These are phyloP conservation scores for Caenorhabditis doughertyi DNA, from an alignment of 2,888 invertebrate species.

Conservation along the genomic window DNA sequence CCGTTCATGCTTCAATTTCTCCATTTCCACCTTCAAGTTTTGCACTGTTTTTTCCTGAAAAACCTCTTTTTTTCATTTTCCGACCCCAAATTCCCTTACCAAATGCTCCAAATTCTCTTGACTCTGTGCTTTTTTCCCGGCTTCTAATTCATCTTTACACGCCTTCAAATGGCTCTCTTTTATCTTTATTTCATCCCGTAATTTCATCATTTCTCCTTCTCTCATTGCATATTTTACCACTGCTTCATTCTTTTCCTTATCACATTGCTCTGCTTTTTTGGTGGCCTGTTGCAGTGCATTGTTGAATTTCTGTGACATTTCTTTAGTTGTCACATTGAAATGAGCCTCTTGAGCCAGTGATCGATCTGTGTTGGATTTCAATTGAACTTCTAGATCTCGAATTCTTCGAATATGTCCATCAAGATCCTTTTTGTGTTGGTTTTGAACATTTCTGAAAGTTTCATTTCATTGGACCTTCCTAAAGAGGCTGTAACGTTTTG, in stretches of 20 bases:
- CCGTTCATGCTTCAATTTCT: slow-evolving; percentile 69
- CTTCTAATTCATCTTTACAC: slow-evolving; percentile 52
- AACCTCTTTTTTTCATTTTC: background rate
- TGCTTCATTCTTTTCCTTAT: slow-evolving; percentile 77
- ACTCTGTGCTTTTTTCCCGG: slow-evolving; percentile 31
- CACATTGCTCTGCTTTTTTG: slow-evolving; percentile 71
- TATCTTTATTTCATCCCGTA: slow-evolving; percentile 66
- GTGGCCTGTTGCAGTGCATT: slow-evolving; percentile 71
- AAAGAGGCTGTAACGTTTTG: too few relatives aligned
- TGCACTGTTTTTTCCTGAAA: slow-evolving; percentile 65
- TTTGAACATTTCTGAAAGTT: slow-evolving; percentile 60
- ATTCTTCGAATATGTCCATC: slow-evolving; percentile 66
- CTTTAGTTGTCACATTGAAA: slow-evolving; percentile 70
- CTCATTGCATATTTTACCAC: slow-evolving; percentile 80
- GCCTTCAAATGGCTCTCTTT: slow-evolving; percentile 57
- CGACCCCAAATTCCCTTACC: background rate
- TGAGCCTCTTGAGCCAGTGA: slow-evolving; percentile 74
- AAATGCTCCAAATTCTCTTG: slow-evolving; percentile 66
- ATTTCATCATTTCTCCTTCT: slow-evolving; percentile 77
- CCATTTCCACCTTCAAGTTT: slow-evolving; percentile 69
- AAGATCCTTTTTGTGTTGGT: slow-evolving; percentile 65
- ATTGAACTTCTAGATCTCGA: slow-evolving; percentile 71
- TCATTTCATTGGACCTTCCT: background rate
- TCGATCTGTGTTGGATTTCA: slow-evolving; percentile 74
- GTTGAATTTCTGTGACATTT: slow-evolving; percentile 71